Evolutionary conservation across 2,888 invertebrate genomes (phyloP).

Genomic region (Caenorhabditis sp.): DNA sequence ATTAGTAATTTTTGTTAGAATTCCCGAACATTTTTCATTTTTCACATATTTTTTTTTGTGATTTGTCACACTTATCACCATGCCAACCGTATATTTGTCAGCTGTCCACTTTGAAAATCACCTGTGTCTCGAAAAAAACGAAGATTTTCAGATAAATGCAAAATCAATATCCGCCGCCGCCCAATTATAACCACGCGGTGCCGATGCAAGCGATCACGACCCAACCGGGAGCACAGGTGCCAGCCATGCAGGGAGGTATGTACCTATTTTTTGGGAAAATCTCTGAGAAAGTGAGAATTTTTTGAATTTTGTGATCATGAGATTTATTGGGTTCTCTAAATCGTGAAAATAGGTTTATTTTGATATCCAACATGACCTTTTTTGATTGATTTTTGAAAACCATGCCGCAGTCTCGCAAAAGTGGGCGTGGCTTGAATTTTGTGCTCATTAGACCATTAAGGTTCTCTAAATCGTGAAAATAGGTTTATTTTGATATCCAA

Average conservation of each 20-base stretch:
- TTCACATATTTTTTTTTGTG: too few species aligned
- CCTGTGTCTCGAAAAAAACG: neutral
- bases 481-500: neutral
- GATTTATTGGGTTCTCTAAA: too few species aligned
- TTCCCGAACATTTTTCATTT: too few species aligned
- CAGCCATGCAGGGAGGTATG: conserved; percentile 18
- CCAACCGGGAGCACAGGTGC: conserved; percentile 25
- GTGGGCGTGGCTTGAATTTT: neutral
- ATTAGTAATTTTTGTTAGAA: too few species aligned
- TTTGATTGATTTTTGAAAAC: neutral
- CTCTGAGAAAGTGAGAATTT: neutral
- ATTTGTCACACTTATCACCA: too few species aligned
- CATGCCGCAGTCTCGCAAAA: neutral
- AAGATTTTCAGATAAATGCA: neutral
- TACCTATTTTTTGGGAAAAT: neutral
- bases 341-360: neutral
- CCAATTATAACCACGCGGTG: neutral
- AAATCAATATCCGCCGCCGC: conserved; percentile 11
- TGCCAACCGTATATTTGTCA: too few species aligned
- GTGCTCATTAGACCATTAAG: too few species aligned
- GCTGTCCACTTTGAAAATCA: neutral
- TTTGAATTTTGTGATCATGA: neutral
- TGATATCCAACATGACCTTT: neutral
- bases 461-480: too few species aligned
- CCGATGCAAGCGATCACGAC: conserved; percentile 22